A percentile compares a stretch with the other conserved stretches of the same genome.
These are phyloP conservation scores for Apamea epomidion DNA, from an alignment of 2,888 invertebrate species.

Conservation along the genomic window DNA sequence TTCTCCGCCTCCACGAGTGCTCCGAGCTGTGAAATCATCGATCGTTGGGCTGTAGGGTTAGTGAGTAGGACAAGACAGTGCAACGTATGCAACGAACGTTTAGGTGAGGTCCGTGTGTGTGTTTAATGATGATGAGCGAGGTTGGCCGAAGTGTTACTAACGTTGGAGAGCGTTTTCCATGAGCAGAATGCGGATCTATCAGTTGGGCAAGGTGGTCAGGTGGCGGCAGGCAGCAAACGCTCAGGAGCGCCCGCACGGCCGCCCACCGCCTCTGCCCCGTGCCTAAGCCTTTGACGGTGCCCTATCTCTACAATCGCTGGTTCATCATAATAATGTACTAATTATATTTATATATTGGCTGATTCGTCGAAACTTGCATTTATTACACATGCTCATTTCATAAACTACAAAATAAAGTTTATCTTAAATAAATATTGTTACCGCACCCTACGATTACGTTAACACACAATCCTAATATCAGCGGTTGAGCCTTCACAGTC, in stretches of 20 bases:
- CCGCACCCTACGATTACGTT: slow-evolving; percentile 60
- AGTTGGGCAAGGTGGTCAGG: slow-evolving; percentile 81
- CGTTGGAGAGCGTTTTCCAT: slow-evolving; percentile 82
- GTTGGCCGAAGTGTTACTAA: slow-evolving; percentile 78
- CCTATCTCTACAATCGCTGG: slow-evolving; percentile 60
- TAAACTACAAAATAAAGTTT: slow-evolving; percentile 27
- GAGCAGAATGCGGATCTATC: slow-evolving; percentile 80
- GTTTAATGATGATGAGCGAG: slow-evolving; percentile 65
- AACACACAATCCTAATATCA: slow-evolving; percentile 59
- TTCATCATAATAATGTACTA: slow-evolving; percentile 3
- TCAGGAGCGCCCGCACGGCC: slow-evolving; percentile 80
- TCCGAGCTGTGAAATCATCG: slow-evolving; percentile 92
- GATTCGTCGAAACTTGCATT: slow-evolving; percentile 1
- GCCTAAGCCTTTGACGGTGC: slow-evolving; percentile 72
- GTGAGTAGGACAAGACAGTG: slow-evolving; percentile 79
- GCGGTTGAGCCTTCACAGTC: slow-evolving; percentile 51
- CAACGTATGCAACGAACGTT: slow-evolving; percentile 74
- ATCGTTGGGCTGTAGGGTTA: slow-evolving; percentile 90
- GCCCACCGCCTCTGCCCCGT: slow-evolving; percentile 81
- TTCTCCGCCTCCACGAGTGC: slow-evolving; percentile 94
- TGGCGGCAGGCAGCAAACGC: slow-evolving; percentile 86
- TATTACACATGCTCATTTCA: slow-evolving; percentile 35
- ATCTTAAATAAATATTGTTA: slow-evolving; percentile 49
- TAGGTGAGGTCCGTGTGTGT: slow-evolving; percentile 82
- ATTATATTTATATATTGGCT: neutral